Evolutionary conservation across 2,113 vertebrate species (phyloP).

Genomic region (Phasianus colchicus): DNA sequence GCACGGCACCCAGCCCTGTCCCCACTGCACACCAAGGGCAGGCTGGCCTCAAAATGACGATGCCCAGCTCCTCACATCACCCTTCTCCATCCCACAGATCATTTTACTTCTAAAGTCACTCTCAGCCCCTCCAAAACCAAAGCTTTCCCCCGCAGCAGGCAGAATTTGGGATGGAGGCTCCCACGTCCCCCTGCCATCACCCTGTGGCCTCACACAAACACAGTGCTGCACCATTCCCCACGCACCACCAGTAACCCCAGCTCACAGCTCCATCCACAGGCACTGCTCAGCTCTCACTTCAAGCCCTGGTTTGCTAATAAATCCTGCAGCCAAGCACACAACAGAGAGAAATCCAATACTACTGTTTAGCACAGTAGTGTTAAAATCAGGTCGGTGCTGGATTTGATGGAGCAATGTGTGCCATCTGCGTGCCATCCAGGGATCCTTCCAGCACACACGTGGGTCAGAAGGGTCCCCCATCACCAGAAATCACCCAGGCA

Average conservation of each 20-base stretch:
- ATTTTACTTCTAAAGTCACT: not conserved
- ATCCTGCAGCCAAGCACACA: not conserved
- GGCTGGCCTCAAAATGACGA: rapidly evolving
- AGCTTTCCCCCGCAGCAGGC: not conserved
- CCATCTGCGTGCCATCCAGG: not conserved
- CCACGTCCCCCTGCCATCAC: not conserved
- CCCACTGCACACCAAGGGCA: rapidly evolving
- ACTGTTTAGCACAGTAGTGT: not conserved
- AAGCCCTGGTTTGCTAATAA: not conserved
- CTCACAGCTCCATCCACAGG: not conserved
- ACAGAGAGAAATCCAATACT: not conserved
- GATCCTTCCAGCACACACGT: too few relatives aligned
- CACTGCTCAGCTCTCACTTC: not conserved
- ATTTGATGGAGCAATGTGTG: not conserved
- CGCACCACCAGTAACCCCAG: not conserved
- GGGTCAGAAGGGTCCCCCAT: not conserved
- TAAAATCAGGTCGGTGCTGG: rapidly evolving
- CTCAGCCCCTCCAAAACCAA: not conserved
- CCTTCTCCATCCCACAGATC: not conserved
- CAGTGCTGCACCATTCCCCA: too few relatives aligned
- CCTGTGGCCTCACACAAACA: too few relatives aligned
- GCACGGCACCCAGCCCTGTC: not conserved
- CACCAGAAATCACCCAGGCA: not conserved
- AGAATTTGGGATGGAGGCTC: not conserved
- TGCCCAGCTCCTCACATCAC: not conserved